These are phyloP conservation scores for Antheraea yamamai DNA, from an alignment of 2,888 invertebrate genomes.

Conservation along the genomic window DNA sequence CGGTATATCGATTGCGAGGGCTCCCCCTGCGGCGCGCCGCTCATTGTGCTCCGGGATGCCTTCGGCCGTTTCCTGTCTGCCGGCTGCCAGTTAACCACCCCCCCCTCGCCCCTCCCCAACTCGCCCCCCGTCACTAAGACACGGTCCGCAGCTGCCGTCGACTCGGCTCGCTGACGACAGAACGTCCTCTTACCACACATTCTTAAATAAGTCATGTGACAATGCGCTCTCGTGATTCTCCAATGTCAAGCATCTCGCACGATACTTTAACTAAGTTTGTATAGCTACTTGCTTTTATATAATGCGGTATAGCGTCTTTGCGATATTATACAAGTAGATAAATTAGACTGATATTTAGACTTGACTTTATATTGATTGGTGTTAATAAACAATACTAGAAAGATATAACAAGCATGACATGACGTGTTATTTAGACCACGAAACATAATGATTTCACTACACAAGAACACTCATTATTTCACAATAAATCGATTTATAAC, in stretches of 20 bases:
- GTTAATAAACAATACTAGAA: not conserved
- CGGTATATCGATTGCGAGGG: conserved; percentile 83
- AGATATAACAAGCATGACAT: not conserved
- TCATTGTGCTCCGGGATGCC: conserved; percentile 80
- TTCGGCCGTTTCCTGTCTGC: conserved; percentile 74
- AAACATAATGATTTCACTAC: no score
- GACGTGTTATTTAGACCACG: no score
- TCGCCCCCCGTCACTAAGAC: conserved; percentile 52
- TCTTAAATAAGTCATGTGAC: conserved; percentile 7
- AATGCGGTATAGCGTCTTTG: not conserved
- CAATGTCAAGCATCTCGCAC: not conserved
- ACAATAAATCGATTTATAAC: not conserved
- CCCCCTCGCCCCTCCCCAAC: conserved; percentile 43
- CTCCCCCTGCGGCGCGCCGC: conserved; percentile 80
- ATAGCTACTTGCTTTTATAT: not conserved
- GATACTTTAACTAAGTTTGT: not conserved
- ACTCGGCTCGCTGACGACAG: conserved; percentile 29
- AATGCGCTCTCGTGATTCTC: conserved; percentile 4
- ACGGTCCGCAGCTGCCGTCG: conserved; percentile 69
- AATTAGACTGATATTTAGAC: not conserved
- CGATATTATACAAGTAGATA: not conserved
- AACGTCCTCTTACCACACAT: conserved; percentile 16
- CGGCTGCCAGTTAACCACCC: conserved; percentile 34
- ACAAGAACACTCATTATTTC: no score
- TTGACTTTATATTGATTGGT: not conserved